Conservation (phyloP, 2,113 vertebrate genomes). For the Clarias magur region DNA sequence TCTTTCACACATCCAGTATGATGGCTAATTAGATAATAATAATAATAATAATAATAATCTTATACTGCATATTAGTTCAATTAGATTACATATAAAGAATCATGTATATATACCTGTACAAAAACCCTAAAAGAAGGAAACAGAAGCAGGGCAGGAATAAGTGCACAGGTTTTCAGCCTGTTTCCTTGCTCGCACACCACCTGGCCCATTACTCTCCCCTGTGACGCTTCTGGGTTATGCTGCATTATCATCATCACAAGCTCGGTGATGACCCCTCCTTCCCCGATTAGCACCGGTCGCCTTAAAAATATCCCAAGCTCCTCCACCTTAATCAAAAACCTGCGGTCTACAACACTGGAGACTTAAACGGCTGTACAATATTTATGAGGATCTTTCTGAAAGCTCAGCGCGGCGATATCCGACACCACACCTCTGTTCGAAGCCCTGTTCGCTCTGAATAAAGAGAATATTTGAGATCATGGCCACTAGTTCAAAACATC, state of each 20-base stretch:
- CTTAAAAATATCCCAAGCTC: conserved; percentile 55
- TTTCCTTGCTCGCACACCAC: conserved; percentile 22
- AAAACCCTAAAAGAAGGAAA: neutral
- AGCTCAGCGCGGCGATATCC: neutral
- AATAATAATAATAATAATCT: neutral
- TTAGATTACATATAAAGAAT: neutral
- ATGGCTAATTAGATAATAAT: neutral
- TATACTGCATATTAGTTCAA: neutral
- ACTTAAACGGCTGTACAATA: conserved; percentile 9
- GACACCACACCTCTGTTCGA: conserved; percentile 1
- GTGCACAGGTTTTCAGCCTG: neutral
- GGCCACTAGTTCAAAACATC: neutral
- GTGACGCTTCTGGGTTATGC: conserved; percentile 71
- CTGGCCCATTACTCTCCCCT: conserved; percentile 61
- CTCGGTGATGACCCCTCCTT: conserved; percentile 44
- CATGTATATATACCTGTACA: too few relatives aligned
- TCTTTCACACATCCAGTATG: neutral
- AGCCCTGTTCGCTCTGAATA: conserved; percentile 13
- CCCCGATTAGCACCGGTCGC: conserved; percentile 47
- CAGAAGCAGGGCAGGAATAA: neutral
- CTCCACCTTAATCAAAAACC: conserved; percentile 64
- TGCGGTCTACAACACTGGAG: conserved; percentile 50
- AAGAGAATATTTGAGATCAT: conserved; percentile 10
- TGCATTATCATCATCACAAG: conserved; percentile 59
- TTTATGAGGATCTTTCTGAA: neutral